Percentiles rank a stretch among this genome's conserved stretches.
Conservation (phyloP, 2,888 invertebrate genomes). For the Orchesella flavescens region DNA sequence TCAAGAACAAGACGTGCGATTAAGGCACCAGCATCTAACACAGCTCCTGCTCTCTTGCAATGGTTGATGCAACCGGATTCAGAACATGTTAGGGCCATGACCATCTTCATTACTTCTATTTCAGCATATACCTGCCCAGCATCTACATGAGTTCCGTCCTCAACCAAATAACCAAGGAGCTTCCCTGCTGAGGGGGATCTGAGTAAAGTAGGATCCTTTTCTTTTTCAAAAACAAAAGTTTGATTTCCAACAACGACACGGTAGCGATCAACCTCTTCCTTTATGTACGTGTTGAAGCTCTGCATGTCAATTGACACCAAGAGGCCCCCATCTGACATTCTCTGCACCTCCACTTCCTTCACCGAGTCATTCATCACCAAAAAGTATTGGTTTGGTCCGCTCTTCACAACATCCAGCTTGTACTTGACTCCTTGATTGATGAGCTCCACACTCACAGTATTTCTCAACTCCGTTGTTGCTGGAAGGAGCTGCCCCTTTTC, state of each 20-base stretch:
- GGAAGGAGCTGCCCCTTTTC: constrained; percentile 96
- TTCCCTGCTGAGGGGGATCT: constrained; percentile 96
- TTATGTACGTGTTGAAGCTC: constrained; percentile 96
- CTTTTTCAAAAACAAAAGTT: constrained; percentile 94
- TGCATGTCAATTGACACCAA: constrained; percentile 94
- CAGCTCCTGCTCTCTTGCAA: constrained; percentile 91
- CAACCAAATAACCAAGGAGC: constrained; percentile 89
- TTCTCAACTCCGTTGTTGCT: constrained; percentile 88
- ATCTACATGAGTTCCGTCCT: constrained; percentile 94
- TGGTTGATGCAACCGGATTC: constrained; percentile 93
- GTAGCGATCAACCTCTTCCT: constrained; percentile 96
- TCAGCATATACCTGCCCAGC: constrained; percentile 96
- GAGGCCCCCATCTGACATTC: constrained; percentile 90
- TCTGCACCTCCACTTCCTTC: constrained; percentile 94
- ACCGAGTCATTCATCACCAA: constrained; percentile 95
- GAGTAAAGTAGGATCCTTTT: constrained; percentile 96
- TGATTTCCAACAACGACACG: constrained; percentile 86
- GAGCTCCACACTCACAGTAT: constrained; percentile 90
- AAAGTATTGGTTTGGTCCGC: constrained; percentile 93
- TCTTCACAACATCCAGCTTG: constrained; percentile 90
- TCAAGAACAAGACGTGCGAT: constrained; percentile 91
- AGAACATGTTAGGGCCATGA: constrained; percentile 90
- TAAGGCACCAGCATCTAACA: constrained; percentile 89
- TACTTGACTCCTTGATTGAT: constrained; percentile 93
- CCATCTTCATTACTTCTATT: constrained; percentile 92